A percentile compares a stretch with the other conserved stretches of the same genome.
Evolutionary conservation across 2,888 invertebrate genomes (phyloP).

Genomic region (Phorcus lineatus): DNA sequence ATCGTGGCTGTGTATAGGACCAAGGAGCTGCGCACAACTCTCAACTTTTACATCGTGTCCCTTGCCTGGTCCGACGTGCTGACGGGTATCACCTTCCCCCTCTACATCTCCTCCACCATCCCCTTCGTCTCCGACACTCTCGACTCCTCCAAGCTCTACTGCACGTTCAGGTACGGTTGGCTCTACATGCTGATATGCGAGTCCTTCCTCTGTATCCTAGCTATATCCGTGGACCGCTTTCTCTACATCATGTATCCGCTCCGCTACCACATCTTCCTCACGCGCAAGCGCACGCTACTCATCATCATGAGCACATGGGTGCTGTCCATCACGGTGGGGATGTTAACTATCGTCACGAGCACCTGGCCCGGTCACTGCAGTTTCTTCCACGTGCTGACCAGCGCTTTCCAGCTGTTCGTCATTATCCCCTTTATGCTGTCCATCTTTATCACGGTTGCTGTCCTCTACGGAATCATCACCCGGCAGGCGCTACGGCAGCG

Average conservation of each 20-base stretch:
- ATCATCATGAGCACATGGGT: conserved; percentile 8
- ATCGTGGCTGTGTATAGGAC: background rate
- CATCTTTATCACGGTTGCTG: background rate
- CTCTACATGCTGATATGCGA: conserved; percentile 4
- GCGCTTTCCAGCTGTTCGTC: background rate
- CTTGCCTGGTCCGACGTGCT: background rate
- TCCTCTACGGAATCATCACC: conserved; percentile 6
- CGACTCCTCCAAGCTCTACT: background rate
- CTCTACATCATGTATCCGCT: conserved; percentile 9
- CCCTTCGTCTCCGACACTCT: background rate
- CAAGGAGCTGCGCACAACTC: background rate
- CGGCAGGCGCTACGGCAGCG: conserved; percentile 6
- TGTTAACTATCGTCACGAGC: background rate
- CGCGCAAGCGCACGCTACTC: background rate
- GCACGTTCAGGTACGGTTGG: background rate
- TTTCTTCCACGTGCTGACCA: conserved; percentile 8
- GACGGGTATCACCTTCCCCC: background rate
- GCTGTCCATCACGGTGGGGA: background rate
- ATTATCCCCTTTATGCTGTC: background rate
- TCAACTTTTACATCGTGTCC: conserved; percentile 19
- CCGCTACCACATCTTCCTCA: conserved; percentile 6
- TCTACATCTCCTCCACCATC: background rate
- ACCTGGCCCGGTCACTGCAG: conserved; percentile 8
- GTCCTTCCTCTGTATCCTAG: conserved; percentile 16
- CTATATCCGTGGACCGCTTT: conserved; percentile 4